These are phyloP conservation scores for Aegithalos caudatus DNA, from an alignment of 2,113 vertebrate species.

Conservation along the genomic window DNA sequence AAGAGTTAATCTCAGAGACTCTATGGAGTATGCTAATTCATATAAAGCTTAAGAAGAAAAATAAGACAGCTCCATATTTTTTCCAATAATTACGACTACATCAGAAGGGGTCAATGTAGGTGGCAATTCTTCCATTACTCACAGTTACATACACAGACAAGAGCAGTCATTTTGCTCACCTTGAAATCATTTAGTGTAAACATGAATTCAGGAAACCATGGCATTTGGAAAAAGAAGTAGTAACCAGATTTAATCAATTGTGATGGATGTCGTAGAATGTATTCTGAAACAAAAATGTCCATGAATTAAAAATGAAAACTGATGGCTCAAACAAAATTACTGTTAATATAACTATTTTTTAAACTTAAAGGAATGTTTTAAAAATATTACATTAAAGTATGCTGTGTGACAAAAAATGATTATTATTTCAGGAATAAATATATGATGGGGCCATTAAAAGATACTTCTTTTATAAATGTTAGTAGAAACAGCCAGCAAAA, in stretches of 20 bases:
- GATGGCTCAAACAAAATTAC: slow-evolving; percentile 46
- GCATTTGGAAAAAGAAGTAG: slow-evolving; percentile 98
- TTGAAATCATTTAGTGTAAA: slow-evolving; percentile 98
- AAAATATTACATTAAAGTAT: not conserved
- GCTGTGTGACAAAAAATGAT: slow-evolving; percentile 12
- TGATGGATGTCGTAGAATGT: slow-evolving; percentile 89
- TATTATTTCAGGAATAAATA: slow-evolving; percentile 16
- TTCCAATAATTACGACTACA: not conserved
- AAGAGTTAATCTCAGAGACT: not conserved
- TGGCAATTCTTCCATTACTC: slow-evolving; percentile 15
- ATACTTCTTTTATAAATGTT: not conserved
- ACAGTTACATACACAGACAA: slow-evolving; percentile 48
- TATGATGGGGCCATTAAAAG: not conserved
- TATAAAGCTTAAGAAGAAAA: not conserved
- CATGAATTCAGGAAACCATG: slow-evolving; percentile 95
- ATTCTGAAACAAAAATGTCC: slow-evolving; percentile 86
- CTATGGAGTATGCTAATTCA: not conserved
- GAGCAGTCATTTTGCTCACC: slow-evolving; percentile 77
- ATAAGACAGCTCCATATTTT: not conserved
- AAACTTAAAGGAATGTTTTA: slow-evolving; percentile 40
- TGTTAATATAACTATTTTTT: slow-evolving; percentile 17
- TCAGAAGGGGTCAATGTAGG: not conserved
- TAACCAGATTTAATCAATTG: slow-evolving; percentile 95
- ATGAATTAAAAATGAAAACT: slow-evolving; percentile 66
- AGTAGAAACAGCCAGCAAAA: not conserved